Evolutionary conservation across 2,888 invertebrate species (phyloP).

Genomic region (Meteorus cinctellus): DNA sequence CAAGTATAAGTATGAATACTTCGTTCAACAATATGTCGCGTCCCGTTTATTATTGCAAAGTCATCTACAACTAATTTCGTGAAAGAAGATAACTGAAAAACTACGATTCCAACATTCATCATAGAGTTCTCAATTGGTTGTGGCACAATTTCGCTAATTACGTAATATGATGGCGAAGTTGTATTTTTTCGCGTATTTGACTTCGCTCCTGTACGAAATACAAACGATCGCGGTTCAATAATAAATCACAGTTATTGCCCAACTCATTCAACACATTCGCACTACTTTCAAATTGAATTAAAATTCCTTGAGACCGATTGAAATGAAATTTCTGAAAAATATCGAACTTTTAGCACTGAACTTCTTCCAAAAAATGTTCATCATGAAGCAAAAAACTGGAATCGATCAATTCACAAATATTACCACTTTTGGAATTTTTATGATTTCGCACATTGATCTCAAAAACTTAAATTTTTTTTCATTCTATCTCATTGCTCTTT

Average conservation of each 20-base stretch:
- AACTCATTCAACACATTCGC: neutral
- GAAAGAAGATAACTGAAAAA: neutral
- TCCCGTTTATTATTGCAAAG: neutral
- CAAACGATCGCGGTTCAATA: neutral
- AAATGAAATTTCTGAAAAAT: too few species aligned
- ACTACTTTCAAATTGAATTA: neutral
- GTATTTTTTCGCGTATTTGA: neutral
- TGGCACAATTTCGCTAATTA: slow-evolving; percentile 21
- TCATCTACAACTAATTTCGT: neutral
- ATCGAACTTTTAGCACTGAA: too few species aligned
- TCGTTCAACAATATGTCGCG: too few species aligned
- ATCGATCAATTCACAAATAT: too few species aligned
- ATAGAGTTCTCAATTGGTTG: neutral
- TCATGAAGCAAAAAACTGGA: too few species aligned
- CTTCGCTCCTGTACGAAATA: neutral
- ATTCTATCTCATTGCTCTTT: neutral
- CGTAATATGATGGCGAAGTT: slow-evolving; percentile 6
- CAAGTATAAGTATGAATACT: neutral
- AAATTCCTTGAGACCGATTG: neutral
- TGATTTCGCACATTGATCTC: neutral
- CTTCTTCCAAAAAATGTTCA: too few species aligned
- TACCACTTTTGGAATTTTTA: neutral
- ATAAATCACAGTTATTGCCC: neutral
- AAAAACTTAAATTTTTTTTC: neutral
- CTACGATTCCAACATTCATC: slow-evolving; percentile 35